phyloP scores from a whole-genome alignment of 2,113 vertebrate species.

The Brachypteracias leptosomus region DNA sequence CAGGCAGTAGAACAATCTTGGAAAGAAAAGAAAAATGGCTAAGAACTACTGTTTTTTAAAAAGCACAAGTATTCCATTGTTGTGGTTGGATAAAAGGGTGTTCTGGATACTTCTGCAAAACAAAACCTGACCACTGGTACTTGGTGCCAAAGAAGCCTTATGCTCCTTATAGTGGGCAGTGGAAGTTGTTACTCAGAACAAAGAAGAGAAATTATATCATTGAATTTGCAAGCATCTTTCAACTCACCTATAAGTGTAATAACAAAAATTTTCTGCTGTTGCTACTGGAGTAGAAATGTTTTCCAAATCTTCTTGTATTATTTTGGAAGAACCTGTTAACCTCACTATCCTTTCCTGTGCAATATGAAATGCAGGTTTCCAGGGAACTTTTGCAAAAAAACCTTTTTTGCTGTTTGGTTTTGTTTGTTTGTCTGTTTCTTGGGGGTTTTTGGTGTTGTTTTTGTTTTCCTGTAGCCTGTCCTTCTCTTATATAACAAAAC shows the following conservation, averaged over 20 bases:
- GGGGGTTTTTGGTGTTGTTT: neutral
- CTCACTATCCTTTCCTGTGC: neutral
- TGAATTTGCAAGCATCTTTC: neutral
- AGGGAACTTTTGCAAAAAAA: neutral
- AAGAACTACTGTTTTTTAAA: neutral
- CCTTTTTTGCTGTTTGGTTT: neutral
- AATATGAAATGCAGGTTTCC: neutral
- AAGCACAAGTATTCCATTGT: neutral
- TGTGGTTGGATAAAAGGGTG: neutral
- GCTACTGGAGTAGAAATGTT: neutral
- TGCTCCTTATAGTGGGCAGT: neutral
- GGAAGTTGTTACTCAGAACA: neutral
- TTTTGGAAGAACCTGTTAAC: neutral
- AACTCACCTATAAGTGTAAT: no score
- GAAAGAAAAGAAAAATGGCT: neutral
- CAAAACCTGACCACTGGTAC: neutral
- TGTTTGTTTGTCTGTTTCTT: no score
- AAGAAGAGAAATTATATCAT: neutral
- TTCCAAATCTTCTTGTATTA: neutral
- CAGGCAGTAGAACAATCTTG: neutral
- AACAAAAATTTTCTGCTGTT: neutral
- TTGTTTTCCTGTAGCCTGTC: neutral
- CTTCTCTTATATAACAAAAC: neutral
- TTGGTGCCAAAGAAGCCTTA: neutral
- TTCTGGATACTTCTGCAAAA: neutral